Conservation (phyloP, 1,140 invertebrate species). For the Ooceraea biroi region DNA sequence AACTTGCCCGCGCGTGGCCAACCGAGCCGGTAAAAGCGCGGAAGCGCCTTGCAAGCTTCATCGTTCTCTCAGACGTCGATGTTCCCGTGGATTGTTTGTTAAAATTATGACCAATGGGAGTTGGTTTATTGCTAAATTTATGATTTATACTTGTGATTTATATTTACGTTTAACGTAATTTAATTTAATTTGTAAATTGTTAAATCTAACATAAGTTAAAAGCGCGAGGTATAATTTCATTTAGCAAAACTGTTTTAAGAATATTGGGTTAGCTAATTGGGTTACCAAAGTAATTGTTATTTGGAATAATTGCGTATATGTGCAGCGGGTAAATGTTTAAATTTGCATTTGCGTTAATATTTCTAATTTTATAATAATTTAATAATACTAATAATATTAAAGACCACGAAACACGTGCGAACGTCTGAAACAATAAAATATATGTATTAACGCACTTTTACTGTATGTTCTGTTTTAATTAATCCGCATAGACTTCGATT, state of each 20-base stretch:
- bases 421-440: background rate
- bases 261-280: slow-evolving; percentile 17
- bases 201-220: background rate
- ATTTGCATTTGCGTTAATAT: background rate
- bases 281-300: background rate
- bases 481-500: no score
- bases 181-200: no score
- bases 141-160: background rate
- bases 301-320: background rate
- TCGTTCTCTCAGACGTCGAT: background rate
- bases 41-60: background rate
- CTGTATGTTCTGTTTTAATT: slow-evolving; percentile 5
- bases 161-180: no score
- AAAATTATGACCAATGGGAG: background rate
- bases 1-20: slow-evolving; percentile 1
- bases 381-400: background rate
- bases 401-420: background rate
- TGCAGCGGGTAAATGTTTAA: background rate
- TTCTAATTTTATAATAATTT: no score
- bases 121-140: no score
- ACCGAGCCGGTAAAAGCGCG: background rate
- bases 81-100: background rate
- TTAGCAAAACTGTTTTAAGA: background rate
- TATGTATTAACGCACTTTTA: background rate
- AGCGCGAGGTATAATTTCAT: background rate